Base-by-base conservation (phyloP, 2,113 vertebrate species). In the Sander lucioperca region DNA sequence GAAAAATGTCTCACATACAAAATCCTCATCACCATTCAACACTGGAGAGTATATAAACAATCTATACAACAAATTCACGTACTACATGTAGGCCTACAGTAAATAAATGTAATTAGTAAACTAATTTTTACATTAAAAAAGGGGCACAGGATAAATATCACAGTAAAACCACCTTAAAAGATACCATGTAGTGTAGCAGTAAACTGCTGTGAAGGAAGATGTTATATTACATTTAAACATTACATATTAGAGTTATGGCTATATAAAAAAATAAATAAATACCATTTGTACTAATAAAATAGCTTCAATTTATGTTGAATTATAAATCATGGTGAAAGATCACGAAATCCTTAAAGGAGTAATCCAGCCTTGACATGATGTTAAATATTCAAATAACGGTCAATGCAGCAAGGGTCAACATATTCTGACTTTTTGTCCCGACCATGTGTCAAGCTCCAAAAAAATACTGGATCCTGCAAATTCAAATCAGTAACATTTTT, bases 401-500 rank as follows among this genome's bases (percentile, higher is more conserved):
- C 14, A 68, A 74, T 43, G 9, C 47, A 63, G 19, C 67, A 27
- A 25, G 66, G 30, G 58, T 30, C 57, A 16, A 74, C 45, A 23
- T 33, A 50, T 63, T 65, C 27, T 11, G 14, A 43, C 47, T 36
- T 70, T 81, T 64, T 61, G 21, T 56, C 30, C 27, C 7, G 19
- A 25, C 56, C 68, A 58, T n/a, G 6, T 43, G 16, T 68, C 54
- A 67, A 43, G 14, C n/a, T 65, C 8, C 39, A 33, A 33, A 51
- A 77, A 67, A 66, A 71, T 63, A 69, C 23, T 53, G 6, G 30
- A 69, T 61, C 36, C 16, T 48, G 5, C 18, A 25, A 23, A 27
- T 47, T 1, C 4, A 56, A 11, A 70, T 59, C 45, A 12, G 18
- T 43, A 25, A 47, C 2, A 6, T 74, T 25, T 69, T 64, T 47